Base-by-base conservation (phyloP, 2,888 invertebrate species). In the Cantharis rufa region DNA sequence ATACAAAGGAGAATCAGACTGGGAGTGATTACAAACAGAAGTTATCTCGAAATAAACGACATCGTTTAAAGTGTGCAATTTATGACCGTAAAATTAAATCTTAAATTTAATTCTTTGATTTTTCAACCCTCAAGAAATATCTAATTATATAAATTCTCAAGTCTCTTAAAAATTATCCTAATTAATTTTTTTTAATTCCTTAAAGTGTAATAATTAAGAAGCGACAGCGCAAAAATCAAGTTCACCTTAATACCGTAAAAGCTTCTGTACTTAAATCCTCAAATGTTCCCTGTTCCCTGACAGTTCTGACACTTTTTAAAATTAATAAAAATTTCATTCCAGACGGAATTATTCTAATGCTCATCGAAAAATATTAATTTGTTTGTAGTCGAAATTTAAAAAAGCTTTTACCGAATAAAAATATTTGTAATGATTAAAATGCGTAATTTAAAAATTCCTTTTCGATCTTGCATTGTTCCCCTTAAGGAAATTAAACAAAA, bases 171-270 rank as follows among this genome's bases (percentile, higher is more conserved):
- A 66, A 63, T 48, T 21, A 16, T 21, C 13, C 21, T 66, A 66
- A 66, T 66, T 66, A 66, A 66, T 66, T 21, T 66, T 28, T 21
- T 18, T 16, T 66, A 66, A 66, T 66, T 66, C 64, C 15, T 66
- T 18, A 15, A 15, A 66, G 64, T 21, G 24, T 66, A n/a, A 66
- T 66, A 66, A 66, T 66, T 66, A 66, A 66, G 11, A 66, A 21
- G 24, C 24, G 64, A 66, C 64, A 66, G 64, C 64, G 16, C n/a
- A 66, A 21, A 66, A 66, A 66, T 66, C 64, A 66, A 66, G 21
- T 66, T 66, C 24, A 66, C 64, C 64, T 66, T 66, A 66, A 66
- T 66, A 66, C 18, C 24, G 64, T 66, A 66, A 66, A 66, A 66
- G 64, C 64, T 66, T 66, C 24, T n/a, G 64, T 24, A 24, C 13